These are phyloP conservation scores for Bucorvus abyssinicus DNA, from an alignment of 2,797 vertebrate species.

Conservation along the genomic window DNA sequence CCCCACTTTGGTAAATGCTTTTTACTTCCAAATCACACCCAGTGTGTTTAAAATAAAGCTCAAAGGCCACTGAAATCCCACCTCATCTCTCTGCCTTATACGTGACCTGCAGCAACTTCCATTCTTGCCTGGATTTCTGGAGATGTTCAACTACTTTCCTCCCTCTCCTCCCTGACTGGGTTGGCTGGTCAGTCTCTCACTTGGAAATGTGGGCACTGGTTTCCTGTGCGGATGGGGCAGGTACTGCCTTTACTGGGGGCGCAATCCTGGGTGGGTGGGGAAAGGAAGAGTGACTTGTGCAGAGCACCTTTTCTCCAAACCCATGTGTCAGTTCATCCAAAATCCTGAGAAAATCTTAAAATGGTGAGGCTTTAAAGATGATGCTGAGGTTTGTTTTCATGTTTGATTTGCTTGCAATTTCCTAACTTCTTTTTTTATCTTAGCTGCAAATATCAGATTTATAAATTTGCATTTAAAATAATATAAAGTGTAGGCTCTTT, in stretches of 20 bases:
- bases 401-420: not conserved
- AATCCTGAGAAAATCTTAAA: not conserved
- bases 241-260: not conserved
- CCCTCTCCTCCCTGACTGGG: not conserved
- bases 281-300: not conserved
- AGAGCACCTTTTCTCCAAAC: not conserved
- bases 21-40: not conserved
- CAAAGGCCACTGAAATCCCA: not conserved
- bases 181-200: not conserved
- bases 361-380: rapidly evolving
- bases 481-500: not conserved
- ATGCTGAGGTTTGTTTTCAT: not conserved
- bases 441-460: not conserved
- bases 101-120: not conserved
- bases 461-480: not conserved
- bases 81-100: not conserved
- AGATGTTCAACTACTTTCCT: not conserved
- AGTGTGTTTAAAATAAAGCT: not conserved
- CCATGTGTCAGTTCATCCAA: not conserved
- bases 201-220: not conserved
- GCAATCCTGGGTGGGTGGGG: not conserved
- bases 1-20: not conserved
- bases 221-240: not conserved
- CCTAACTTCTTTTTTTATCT: not conserved
- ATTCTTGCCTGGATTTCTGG: not conserved